A percentile compares a stretch with the other conserved stretches of the same genome.
Conservation (phyloP, 2,888 invertebrate genomes). For the Opisthograptis luteolata region DNA sequence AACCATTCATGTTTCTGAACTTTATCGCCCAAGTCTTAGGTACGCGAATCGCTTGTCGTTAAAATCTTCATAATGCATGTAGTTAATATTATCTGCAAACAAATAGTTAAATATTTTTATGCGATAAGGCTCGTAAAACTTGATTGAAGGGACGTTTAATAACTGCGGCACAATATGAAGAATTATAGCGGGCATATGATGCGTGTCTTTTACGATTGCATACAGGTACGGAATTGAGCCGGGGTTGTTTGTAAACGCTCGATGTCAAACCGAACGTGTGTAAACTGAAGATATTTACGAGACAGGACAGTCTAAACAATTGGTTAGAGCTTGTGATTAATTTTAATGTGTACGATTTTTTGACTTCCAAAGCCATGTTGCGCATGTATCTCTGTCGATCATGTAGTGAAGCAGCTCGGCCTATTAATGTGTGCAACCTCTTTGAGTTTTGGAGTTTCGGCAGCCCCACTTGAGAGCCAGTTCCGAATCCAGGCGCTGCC, state of each 20-base stretch:
- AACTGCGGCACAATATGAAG: slow-evolving; percentile 52
- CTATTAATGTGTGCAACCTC: too few species aligned
- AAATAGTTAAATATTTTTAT: slow-evolving; percentile 83
- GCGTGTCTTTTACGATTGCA: slow-evolving; percentile 26
- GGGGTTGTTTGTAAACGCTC: background rate
- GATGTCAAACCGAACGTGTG: slow-evolving; percentile 9
- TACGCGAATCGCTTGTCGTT: slow-evolving; percentile 28
- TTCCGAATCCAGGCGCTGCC: too few species aligned
- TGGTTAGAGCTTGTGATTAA: background rate
- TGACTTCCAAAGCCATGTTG: background rate
- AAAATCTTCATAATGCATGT: slow-evolving; percentile 40
- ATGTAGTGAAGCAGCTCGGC: too few species aligned
- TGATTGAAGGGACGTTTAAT: slow-evolving; percentile 78
- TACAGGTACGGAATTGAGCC: slow-evolving; percentile 34
- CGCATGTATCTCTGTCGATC: too few species aligned
- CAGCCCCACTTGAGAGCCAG: too few species aligned
- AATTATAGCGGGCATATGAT: slow-evolving; percentile 56
- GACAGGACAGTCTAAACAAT: background rate
- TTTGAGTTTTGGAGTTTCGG: too few species aligned
- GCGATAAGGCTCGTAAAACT: slow-evolving; percentile 76
- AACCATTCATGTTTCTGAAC: slow-evolving; percentile 19
- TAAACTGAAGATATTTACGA: slow-evolving; percentile 16
- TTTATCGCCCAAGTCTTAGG: slow-evolving; percentile 35
- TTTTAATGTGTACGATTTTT: background rate
- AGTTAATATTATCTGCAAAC: slow-evolving; percentile 81